Conservation (phyloP, 2,113 vertebrate genomes). For the Rhinogobius similis region DNA sequence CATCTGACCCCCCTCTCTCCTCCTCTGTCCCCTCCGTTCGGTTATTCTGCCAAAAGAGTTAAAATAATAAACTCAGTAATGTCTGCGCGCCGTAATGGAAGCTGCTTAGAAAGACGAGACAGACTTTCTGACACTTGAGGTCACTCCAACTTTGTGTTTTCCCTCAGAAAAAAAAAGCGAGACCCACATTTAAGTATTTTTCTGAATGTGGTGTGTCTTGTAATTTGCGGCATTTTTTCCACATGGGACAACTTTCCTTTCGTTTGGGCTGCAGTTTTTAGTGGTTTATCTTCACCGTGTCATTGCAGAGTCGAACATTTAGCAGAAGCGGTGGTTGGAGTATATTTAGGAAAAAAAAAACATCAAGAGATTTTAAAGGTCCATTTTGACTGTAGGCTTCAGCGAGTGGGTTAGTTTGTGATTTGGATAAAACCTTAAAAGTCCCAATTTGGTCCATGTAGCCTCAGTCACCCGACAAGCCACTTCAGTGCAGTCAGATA, state of each 20-base stretch:
- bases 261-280: background rate
- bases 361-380: slow-evolving; percentile 1
- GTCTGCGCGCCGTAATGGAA: slow-evolving; percentile 62
- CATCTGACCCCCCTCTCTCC: slow-evolving; percentile 38
- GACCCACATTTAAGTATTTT: slow-evolving; percentile 30
- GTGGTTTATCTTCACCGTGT: slow-evolving; percentile 24
- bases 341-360: background rate
- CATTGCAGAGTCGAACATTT: slow-evolving; percentile 7
- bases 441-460: background rate
- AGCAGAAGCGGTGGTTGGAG: background rate
- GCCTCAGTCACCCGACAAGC: background rate
- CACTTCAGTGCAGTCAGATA: background rate
- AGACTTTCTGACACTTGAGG: slow-evolving; percentile 33
- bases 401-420: background rate
- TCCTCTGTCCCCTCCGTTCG: slow-evolving; percentile 9
- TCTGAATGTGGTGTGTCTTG: slow-evolving; percentile 23
- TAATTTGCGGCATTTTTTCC: slow-evolving; percentile 49
- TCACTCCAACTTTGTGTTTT: slow-evolving; percentile 24
- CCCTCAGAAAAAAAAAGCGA: background rate
- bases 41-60: slow-evolving; percentile 64
- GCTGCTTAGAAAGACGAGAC: slow-evolving; percentile 47
- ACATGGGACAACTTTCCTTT: slow-evolving; percentile 15
- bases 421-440: slow-evolving; percentile 1
- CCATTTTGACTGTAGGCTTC: slow-evolving; percentile 2
- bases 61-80: slow-evolving; percentile 63